phyloP scores from a whole-genome alignment of 1,140 invertebrate genomes.

The Hypsibius dujardini region DNA sequence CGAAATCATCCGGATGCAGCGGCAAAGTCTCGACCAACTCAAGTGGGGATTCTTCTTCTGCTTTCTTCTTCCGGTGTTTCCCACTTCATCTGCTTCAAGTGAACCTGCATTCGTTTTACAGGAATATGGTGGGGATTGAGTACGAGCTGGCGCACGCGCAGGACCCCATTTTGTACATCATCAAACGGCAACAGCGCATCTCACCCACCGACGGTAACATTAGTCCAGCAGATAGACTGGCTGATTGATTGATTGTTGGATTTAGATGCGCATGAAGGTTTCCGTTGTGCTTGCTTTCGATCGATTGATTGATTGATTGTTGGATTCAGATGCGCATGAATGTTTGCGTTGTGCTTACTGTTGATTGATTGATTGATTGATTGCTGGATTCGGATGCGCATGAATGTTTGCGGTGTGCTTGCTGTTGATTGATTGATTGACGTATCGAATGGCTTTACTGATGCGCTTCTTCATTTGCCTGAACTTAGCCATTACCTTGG shows the following conservation, averaged over 20 bases:
- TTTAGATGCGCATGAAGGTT: no score
- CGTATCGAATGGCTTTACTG: conserved; percentile 18
- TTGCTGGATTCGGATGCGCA: no score
- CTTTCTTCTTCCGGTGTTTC: conserved; percentile 23
- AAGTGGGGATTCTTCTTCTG: conserved; percentile 44
- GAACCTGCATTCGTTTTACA: no score
- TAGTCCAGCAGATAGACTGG: no score
- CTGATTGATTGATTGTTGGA: no score
- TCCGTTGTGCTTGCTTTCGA: no score
- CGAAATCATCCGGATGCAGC: conserved; percentile 88
- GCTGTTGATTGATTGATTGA: conserved; percentile 15
- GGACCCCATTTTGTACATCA: conserved; percentile 91
- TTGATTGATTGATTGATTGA: background rate
- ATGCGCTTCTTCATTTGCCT: no score
- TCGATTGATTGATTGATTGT: no score
- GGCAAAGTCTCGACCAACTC: conserved; percentile 65
- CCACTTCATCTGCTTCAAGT: no score
- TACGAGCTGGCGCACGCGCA: conserved; percentile 85
- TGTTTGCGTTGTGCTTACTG: background rate
- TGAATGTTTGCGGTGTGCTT: conserved; percentile 6
- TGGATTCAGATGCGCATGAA: no score
- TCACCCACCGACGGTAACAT: conserved; percentile 53
- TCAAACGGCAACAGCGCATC: conserved; percentile 81
- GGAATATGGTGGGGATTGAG: conserved; percentile 85
- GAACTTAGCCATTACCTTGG: conserved; percentile 61